Conservation (phyloP, 2,888 invertebrate genomes). For the Cosmia trapezina region DNA sequence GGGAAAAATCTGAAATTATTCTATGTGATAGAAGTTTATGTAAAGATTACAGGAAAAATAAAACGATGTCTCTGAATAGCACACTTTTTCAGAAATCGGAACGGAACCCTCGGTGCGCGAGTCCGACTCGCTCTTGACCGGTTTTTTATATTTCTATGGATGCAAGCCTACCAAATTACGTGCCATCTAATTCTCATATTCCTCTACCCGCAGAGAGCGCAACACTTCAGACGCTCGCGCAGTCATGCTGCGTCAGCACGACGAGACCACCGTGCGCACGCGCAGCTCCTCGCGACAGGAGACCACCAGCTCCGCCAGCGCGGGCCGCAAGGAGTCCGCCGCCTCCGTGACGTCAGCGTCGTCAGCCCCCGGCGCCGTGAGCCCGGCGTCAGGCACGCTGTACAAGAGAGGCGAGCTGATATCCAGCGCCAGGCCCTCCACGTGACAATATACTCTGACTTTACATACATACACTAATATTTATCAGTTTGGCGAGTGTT, state of each 20-base stretch:
- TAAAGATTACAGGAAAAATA: no score
- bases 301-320: slow-evolving; percentile 60
- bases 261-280: slow-evolving; percentile 90
- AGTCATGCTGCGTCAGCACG: slow-evolving; percentile 81
- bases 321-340: slow-evolving; percentile 75
- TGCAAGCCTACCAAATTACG: neutral
- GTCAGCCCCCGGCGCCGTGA: neutral
- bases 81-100: no score
- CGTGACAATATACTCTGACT: slow-evolving; percentile 82
- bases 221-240: slow-evolving; percentile 87
- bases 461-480: slow-evolving; percentile 89
- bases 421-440: slow-evolving; percentile 92
- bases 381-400: slow-evolving; percentile 83
- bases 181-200: no score
- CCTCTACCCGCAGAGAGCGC: slow-evolving; percentile 80
- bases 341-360: neutral
- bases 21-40: no score
- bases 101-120: no score
- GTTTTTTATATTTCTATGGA: no score
- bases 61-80: no score
- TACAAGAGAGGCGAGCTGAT: slow-evolving; percentile 96
- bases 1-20: no score
- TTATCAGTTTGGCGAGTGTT: slow-evolving; percentile 78
- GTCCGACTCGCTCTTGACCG: no score
- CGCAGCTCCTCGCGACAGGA: slow-evolving; percentile 74